These are phyloP conservation scores for Bradysia coprophila DNA, from an alignment of 1,140 invertebrate genomes.

Conservation along the genomic window DNA sequence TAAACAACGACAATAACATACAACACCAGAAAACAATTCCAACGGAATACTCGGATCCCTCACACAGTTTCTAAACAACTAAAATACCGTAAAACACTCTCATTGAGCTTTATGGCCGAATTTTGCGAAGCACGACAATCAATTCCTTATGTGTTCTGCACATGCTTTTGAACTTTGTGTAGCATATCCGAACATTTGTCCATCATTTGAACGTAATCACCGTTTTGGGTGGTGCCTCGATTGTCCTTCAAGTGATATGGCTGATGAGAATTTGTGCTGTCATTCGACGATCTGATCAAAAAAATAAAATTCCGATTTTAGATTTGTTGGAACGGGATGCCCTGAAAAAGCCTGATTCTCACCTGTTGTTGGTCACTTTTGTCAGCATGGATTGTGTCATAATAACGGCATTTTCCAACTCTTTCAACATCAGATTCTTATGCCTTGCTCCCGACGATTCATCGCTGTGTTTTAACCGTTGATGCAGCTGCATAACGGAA, in stretches of 20 bases:
- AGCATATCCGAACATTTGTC: constrained; percentile 24
- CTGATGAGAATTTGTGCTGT: constrained; percentile 2
- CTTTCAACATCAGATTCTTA: constrained; percentile 22
- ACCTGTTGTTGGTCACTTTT: constrained; percentile 17
- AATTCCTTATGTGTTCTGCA: neutral
- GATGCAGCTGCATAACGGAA: constrained; percentile 20
- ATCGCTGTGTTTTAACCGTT: constrained; percentile 17
- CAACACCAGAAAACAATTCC: too few relatives aligned
- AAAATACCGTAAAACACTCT: too few relatives aligned
- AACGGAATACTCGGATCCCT: too few relatives aligned
- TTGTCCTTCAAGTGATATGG: constrained; percentile 4
- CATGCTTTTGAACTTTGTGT: constrained; percentile 19
- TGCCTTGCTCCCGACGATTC: constrained; percentile 7
- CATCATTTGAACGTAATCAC: constrained; percentile 24
- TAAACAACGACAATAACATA: too few relatives aligned
- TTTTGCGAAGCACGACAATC: too few relatives aligned
- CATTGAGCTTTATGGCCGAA: too few relatives aligned
- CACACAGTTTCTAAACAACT: too few relatives aligned
- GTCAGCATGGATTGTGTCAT: constrained; percentile 27
- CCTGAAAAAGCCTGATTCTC: neutral
- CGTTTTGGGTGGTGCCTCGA: constrained; percentile 12
- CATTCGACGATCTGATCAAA: neutral
- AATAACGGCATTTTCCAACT: constrained; percentile 28
- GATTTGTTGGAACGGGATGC: neutral
- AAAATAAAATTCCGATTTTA: neutral